A percentile compares a stretch with the other conserved stretches of the same genome.
Conservation (phyloP, 2,797 vertebrate genomes). For the Cygnus olor region DNA sequence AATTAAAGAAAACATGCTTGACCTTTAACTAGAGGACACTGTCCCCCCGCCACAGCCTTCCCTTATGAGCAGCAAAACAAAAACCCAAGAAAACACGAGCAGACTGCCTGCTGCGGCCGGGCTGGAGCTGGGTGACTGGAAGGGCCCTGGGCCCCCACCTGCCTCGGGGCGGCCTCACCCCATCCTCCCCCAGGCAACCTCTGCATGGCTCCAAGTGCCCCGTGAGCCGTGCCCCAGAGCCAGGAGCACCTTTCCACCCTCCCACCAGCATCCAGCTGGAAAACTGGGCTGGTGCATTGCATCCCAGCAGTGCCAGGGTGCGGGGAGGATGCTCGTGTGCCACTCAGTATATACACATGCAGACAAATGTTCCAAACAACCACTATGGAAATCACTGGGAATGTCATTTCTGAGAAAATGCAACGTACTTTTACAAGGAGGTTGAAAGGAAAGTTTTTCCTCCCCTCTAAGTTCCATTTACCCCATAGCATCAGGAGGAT, state of each 20-base stretch:
- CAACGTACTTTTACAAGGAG: background rate
- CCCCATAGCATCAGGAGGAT: background rate
- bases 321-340: no score
- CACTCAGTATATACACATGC: background rate
- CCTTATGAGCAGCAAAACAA: background rate
- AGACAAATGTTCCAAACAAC: background rate
- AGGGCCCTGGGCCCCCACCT: background rate
- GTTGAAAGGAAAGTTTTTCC: background rate
- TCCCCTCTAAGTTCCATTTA: background rate
- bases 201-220: background rate
- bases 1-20: background rate
- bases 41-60: background rate
- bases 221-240: background rate
- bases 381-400: background rate
- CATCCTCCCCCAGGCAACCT: background rate
- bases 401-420: background rate
- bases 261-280: no score
- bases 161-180: no score
- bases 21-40: background rate
- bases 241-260: background rate
- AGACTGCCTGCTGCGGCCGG: background rate
- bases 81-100: background rate
- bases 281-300: no score
- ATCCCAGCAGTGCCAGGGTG: no score
- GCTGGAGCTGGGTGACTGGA: fast-evolving